Evolutionary conservation across 2,797 vertebrate species (phyloP), one percentile per base, ranked within the genome.

Genomic region (Myotis myotis): DNA sequence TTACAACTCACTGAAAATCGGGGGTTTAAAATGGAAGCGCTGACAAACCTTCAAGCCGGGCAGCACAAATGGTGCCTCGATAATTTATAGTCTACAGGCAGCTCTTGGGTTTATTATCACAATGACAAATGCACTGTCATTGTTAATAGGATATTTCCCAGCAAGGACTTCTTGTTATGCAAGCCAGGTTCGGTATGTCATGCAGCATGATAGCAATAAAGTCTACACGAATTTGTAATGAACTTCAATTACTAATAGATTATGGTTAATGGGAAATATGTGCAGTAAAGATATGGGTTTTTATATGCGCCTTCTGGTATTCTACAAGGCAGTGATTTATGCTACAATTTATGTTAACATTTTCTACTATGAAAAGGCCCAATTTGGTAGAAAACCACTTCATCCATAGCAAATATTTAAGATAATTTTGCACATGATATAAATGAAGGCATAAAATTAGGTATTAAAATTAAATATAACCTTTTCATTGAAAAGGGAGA

Each of bases 211-310:
- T 98, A 98, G 99, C 98, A 98, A 98, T 98, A 98, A 98, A 98
- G 98, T 98, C 98, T 99, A 99, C 99, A 99, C 98, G 99, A 99
- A 99, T 99, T 99, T 99, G 98, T 99, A 99, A 99, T 99, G 99
- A 99, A 99, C 99, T 99, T 99, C 99, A 99, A 99, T 99, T 99
- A 99, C 99, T 99, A 99, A 98, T 99, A 99, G 98, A 99, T 99
- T 99, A 99, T 98, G 98, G 98, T 98, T 99, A 99, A 99, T 99
- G 99, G 99, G 98, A 98, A 98, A 98, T 98, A 98, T 98, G 98
- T 98, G 98, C 98, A 98, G 98, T 99, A 99, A 99, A 98, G 98
- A 98, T 98, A 98, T 97, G 98, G 97, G 97, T 98, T 98, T 98
- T 98, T 98, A 98, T 98, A 98, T 98, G 97, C 68, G 6, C 98